Evolutionary conservation across 2,797 vertebrate species (phyloP), one percentile per base, ranked within the genome.

Genomic region (Heliangelus exortis): DNA sequence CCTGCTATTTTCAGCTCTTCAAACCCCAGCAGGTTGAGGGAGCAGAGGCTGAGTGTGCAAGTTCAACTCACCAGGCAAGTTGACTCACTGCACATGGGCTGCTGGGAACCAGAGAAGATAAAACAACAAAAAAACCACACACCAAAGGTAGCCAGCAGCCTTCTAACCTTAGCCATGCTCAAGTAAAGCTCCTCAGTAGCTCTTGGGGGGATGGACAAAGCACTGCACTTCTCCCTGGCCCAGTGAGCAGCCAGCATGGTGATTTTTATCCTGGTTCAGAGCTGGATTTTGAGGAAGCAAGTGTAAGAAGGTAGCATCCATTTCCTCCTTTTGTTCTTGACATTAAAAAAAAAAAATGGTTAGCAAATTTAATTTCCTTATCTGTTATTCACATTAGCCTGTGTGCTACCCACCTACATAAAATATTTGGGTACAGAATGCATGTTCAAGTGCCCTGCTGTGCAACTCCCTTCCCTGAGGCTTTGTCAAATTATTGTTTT

Each of bases 271-370:
- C 15, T 65, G 50, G 62, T 23, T 50, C 53, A 62, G 59, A 83
- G 74, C 66, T 55, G 21, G 58, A 18, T 39, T 75, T 50, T 43
- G 51, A 90, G 86, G 89, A 87, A 94, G 76, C 47, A n/a, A 53
- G 48, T 9, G 1, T 3, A 61, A 89, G 55, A 58, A 93, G 83
- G 85, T 65, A 66, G 80, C 73, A 65, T 89, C 75, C 19, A 34
- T 79, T 91, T 85, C 93, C 84, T 91, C 69, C 78, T 92, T 93
- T 84, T 92, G 91, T 73, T 89, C 80, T 63, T 33, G 45, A 15
- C 86, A n/a, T 73, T 28, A 28, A 65, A 65, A 71, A 83, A 57
- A 57, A 83, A 57, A 19, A 47, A 53, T 58, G 63, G 34, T 11
- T 9, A 73, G 65, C 58, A 90, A 69, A 53, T 73, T 84, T 84